phyloP scores from a whole-genome alignment of 1,140 invertebrate species.

The Periplaneta americana region DNA sequence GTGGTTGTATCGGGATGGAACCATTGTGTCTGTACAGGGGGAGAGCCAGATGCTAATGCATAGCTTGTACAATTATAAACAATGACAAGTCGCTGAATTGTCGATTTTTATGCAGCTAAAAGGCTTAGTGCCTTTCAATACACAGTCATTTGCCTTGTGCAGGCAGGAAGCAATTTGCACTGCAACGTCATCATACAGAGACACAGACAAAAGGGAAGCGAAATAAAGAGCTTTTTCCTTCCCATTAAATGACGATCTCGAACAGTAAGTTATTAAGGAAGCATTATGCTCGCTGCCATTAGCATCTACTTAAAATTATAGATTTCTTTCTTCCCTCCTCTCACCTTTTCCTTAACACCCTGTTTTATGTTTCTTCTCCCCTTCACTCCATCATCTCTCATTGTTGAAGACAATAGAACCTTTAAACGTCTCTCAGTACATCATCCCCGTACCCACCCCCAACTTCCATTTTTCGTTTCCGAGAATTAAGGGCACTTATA shows the following conservation, averaged over 20 bases:
- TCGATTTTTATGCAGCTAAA: not conserved
- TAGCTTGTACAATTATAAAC: too few species aligned
- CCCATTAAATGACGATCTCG: not conserved
- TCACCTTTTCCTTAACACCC: not conserved
- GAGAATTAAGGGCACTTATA: not conserved
- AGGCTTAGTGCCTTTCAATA: not conserved
- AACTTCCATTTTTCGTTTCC: not conserved
- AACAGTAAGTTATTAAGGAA: not conserved
- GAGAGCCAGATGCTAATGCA: too few species aligned
- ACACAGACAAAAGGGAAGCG: not conserved
- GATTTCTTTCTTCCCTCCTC: not conserved
- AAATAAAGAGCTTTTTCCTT: not conserved
- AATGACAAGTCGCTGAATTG: not conserved
- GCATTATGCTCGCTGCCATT: not conserved
- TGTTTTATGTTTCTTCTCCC: not conserved
- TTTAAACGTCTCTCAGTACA: not conserved
- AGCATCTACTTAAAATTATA: not conserved
- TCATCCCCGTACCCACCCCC: not conserved
- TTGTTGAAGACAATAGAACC: not conserved
- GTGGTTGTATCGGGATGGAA: too few species aligned
- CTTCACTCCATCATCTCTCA: too few species aligned
- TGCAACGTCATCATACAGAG: not conserved
- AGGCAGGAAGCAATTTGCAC: not conserved
- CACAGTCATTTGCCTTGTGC: not conserved
- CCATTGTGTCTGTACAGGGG: too few species aligned